Conservation (phyloP, 2,888 invertebrate species). For the Choreutis nemorana region DNA sequence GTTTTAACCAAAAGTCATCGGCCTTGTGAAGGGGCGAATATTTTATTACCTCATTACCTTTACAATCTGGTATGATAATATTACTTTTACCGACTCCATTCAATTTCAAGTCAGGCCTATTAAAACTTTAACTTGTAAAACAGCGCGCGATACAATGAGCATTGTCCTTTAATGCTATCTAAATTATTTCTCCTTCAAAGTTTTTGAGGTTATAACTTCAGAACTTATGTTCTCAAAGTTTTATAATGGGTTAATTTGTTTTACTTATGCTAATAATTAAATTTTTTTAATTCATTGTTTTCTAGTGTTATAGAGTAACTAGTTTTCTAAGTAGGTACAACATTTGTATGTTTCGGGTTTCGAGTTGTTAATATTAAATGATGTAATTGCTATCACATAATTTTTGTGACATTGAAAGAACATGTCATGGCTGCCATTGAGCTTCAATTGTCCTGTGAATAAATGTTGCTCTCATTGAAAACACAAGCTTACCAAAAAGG, state of each 20-base stretch:
- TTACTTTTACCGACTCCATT: conserved; percentile 25
- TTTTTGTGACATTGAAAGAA: too few relatives aligned
- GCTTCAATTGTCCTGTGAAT: too few relatives aligned
- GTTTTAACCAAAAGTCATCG: conserved; percentile 26
- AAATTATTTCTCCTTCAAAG: conserved; percentile 26
- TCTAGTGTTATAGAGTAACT: not conserved
- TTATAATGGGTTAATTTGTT: conserved; percentile 2
- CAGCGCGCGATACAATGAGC: conserved; percentile 35
- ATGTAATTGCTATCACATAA: too few relatives aligned
- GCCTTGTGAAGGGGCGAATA: conserved; percentile 29
- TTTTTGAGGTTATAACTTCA: not conserved
- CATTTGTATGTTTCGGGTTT: too few relatives aligned
- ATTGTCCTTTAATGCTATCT: conserved; percentile 34
- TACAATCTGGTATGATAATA: conserved; percentile 21
- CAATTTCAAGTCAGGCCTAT: conserved; percentile 43
- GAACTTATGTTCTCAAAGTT: not conserved
- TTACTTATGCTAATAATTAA: not conserved
- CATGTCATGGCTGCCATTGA: too few relatives aligned
- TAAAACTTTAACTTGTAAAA: conserved; percentile 47
- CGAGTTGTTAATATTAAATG: too few relatives aligned
- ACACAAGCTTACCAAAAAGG: too few relatives aligned
- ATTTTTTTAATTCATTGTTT: not conserved
- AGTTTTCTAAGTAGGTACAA: too few relatives aligned
- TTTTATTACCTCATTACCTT: conserved; percentile 28
- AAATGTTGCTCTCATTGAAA: too few relatives aligned